Evolutionary conservation across 2,797 vertebrate genomes (phyloP).

Genomic region (Pachyuromys duprasi): DNA sequence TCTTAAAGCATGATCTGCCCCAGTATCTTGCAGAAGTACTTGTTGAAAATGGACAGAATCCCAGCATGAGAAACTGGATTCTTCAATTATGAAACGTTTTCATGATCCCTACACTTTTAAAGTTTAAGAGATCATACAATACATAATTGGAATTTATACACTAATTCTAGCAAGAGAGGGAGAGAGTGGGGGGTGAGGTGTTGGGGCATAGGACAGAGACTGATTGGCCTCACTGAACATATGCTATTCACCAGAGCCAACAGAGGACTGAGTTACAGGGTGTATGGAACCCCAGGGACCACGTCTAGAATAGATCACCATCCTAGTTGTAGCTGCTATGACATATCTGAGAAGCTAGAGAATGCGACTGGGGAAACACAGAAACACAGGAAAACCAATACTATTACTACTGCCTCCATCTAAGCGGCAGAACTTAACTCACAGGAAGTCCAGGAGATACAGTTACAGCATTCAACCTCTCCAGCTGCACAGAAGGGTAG

Average conservation of each 20-base stretch:
- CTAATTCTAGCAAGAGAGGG: not conserved
- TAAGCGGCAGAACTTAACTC: constrained; percentile 8
- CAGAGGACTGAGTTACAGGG: not conserved
- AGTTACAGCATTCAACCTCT: not conserved
- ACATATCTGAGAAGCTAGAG: not conserved
- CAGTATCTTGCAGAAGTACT: not conserved
- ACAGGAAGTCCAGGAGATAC: not conserved
- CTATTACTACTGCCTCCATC: not conserved
- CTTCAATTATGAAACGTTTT: not conserved
- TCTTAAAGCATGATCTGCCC: not conserved
- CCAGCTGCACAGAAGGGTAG: not conserved
- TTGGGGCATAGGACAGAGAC: not conserved
- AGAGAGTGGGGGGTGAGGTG: not conserved
- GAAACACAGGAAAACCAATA: not conserved
- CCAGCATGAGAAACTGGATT: not conserved
- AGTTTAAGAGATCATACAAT: not conserved
- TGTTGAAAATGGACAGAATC: not conserved
- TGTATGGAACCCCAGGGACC: not conserved
- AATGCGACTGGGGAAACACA: not conserved
- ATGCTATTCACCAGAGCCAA: not conserved
- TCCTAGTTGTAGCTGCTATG: not conserved
- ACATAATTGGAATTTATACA: not conserved
- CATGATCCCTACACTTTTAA: not conserved
- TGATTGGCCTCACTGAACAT: not conserved
- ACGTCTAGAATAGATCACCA: not conserved